These are phyloP conservation scores for Oncorhynchus gorbuscha DNA, from an alignment of 2,113 vertebrate species.

Conservation along the genomic window DNA sequence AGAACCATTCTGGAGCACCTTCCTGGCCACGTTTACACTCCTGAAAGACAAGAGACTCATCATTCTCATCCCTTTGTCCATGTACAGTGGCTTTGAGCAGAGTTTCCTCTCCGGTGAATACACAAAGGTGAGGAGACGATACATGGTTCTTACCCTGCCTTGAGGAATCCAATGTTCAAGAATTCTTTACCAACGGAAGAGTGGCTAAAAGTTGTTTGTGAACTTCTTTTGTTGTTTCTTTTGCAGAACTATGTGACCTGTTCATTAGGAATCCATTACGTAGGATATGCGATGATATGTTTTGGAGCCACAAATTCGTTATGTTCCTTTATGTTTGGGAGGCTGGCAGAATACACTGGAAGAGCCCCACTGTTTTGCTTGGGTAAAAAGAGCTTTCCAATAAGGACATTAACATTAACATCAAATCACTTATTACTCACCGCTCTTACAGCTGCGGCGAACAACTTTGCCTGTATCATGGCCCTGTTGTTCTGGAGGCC, in stretches of 20 bases:
- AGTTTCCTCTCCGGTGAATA: constrained; percentile 92
- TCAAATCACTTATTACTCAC: not conserved
- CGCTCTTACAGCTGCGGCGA: constrained; percentile 66
- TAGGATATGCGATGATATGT: constrained; percentile 93
- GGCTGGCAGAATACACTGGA: constrained; percentile 79
- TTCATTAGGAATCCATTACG: constrained; percentile 84
- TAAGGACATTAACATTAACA: not conserved
- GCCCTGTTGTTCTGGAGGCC: constrained; percentile 85
- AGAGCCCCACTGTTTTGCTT: constrained; percentile 79
- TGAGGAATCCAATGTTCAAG: not conserved
- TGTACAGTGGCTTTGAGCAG: constrained; percentile 93
- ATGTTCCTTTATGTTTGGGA: constrained; percentile 82
- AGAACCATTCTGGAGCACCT: constrained; percentile 74
- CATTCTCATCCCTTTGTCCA: constrained; percentile 85
- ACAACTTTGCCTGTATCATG: constrained; percentile 74
- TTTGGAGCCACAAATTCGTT: constrained; percentile 84
- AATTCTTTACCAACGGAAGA: not conserved
- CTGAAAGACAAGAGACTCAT: constrained; percentile 81
- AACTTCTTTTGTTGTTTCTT: constrained; percentile 3
- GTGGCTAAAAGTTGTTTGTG: not conserved
- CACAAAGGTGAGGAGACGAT: constrained; percentile 79
- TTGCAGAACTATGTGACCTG: constrained; percentile 87
- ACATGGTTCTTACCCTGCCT: too few species aligned
- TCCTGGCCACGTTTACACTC: constrained; percentile 85
- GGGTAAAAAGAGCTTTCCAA: constrained; percentile 73